A percentile compares a stretch with the other conserved stretches of the same genome.
phyloP scores from a whole-genome alignment of 2,797 vertebrate genomes.

The Catamblyrhynchus diadema region DNA sequence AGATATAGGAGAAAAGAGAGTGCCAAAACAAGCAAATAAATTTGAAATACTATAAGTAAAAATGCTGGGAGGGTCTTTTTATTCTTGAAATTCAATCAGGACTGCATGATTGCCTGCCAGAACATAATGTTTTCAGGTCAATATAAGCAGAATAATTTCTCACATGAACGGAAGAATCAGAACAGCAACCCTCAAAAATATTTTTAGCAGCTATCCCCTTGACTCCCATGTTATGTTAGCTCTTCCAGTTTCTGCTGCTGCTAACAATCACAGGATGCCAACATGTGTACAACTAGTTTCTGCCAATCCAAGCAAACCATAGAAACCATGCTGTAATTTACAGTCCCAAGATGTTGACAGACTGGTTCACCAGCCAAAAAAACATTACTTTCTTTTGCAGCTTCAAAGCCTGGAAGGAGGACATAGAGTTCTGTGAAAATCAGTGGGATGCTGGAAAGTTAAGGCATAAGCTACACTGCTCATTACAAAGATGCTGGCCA shows the following conservation, averaged over 20 bases:
- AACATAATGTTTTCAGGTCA: constrained; percentile 12
- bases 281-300: constrained; percentile 23
- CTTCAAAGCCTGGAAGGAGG: constrained; percentile 32
- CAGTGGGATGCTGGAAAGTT: constrained; percentile 52
- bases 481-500: neutral
- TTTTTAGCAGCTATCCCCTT: neutral
- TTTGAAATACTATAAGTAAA: neutral
- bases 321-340: constrained; percentile 36
- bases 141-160: constrained; percentile 11
- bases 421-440: constrained; percentile 49
- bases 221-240: neutral
- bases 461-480: neutral
- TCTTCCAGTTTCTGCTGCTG: constrained; percentile 20
- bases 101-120: neutral
- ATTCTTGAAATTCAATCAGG: neutral
- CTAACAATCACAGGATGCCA: constrained; percentile 34
- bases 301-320: constrained; percentile 54
- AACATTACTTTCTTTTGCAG: constrained; percentile 38
- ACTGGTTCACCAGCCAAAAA: constrained; percentile 52
- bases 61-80: neutral
- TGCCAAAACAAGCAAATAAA: constrained; percentile 43
- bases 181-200: neutral
- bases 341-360: constrained; percentile 44
- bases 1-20: neutral
- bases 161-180: neutral